Evolutionary conservation across 2,888 invertebrate genomes (phyloP), one percentile per base, ranked within the genome.

Genomic region (Acholoe squamosa): DNA sequence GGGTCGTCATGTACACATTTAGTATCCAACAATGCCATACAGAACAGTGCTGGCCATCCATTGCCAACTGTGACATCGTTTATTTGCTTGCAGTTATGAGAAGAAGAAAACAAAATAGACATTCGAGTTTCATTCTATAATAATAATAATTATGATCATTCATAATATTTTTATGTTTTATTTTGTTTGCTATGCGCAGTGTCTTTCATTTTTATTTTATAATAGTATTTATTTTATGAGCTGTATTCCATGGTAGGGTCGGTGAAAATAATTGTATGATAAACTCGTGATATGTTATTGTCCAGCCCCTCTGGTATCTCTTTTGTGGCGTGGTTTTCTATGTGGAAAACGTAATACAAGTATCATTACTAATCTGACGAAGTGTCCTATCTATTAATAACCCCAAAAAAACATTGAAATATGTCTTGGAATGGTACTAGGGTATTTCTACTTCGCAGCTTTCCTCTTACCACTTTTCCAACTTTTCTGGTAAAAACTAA

Each of bases 261-360:
- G 33, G 80, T 80, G 80, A 80, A 14, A n/a, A 80, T 14, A n/a
- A 80, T 14, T 22, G 33, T 80, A 43, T 43, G 3, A 43, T 22
- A 19, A 80, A 22, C 34, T 34, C 80, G 80, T 80, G 80, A 80
- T 80, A 80, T 34, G 43, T 76, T 76, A 16, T 31, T 80, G 80
- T 80, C 33, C 34, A 34, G 71, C 71, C 71, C 71, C 71, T 71
- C 25, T 71, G 28, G 71, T 71, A 28, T 71, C 25, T 43, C 80
- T 43, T 80, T 80, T 80, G 80, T 80, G 80, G 80, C 80, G 80
- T 80, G 80, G 80, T 80, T 80, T 80, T 80, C 80, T 80, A 33
- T n/a, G 31, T 28, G 28, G 71, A 28, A n/a, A 67, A 67, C 14
- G 7, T 7, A n/a, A 67, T 12, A n/a, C n/a, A n/a, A 61, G 12